These are phyloP conservation scores for Sycophaga agraensis DNA, from an alignment of 1,140 invertebrate genomes.

Conservation along the genomic window DNA sequence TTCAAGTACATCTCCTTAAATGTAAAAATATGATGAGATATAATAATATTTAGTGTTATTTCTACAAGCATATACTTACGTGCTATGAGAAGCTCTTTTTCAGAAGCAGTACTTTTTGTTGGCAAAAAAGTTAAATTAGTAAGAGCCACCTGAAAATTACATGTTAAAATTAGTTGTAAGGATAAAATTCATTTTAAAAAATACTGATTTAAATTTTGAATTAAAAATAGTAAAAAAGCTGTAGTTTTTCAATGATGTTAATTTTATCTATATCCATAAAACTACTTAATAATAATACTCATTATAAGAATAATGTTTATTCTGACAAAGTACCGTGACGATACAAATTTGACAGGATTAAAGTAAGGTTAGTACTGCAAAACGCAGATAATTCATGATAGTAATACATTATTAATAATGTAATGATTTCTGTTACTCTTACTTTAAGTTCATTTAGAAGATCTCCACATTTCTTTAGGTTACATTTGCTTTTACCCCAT, in stretches of 20 bases:
- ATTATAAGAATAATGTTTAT: too few species aligned
- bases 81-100: slow-evolving; percentile 86
- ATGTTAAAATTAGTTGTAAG: slow-evolving; percentile 2
- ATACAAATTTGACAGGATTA: slow-evolving; percentile 46
- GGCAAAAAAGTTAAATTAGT: slow-evolving; percentile 86
- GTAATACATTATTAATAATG: not conserved
- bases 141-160: slow-evolving; percentile 73
- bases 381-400: not conserved
- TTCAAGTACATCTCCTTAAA: slow-evolving; percentile 84
- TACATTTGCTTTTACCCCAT: slow-evolving; percentile 69
- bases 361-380: slow-evolving; percentile 39
- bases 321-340: slow-evolving; percentile 42
- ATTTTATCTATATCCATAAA: too few species aligned
- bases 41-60: not conserved
- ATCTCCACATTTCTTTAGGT: slow-evolving; percentile 72
- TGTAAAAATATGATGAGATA: slow-evolving; percentile 3
- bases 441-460: slow-evolving; percentile 75
- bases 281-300: too few species aligned
- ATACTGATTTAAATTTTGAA: too few species aligned
- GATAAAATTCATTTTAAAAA: too few species aligned
- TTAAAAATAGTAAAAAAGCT: not conserved
- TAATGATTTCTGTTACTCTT: slow-evolving; percentile 32
- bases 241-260: too few species aligned
- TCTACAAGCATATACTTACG: slow-evolving; percentile 60
- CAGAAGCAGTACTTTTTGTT: slow-evolving; percentile 77